Evolutionary conservation across 1,140 invertebrate species (phyloP).

Genomic region (Antheraea pernyi): DNA sequence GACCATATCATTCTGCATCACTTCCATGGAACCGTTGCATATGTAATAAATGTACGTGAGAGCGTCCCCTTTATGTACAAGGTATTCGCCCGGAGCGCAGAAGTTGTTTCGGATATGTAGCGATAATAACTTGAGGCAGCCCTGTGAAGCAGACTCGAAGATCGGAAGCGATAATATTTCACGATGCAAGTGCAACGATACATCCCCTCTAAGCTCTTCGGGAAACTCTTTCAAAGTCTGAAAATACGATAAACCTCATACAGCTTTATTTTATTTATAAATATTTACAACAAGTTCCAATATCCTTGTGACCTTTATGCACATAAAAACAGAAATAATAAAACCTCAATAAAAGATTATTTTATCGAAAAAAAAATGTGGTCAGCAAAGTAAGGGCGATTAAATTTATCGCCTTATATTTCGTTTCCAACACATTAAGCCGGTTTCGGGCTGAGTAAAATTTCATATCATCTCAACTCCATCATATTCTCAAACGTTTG

Average conservation of each 20-base stretch:
- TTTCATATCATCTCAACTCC: conserved; percentile 20
- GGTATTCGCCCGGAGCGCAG: conserved; percentile 97
- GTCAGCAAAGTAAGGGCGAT: conserved; percentile 27
- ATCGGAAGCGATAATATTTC: conserved; percentile 96
- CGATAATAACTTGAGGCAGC: conserved; percentile 94
- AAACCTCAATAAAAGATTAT: conserved; percentile 27
- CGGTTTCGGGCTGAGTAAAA: conserved; percentile 17
- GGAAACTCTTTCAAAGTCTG: conserved; percentile 98
- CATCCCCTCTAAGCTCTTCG: conserved; percentile 95
- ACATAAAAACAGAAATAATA: conserved; percentile 20
- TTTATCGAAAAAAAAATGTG: conserved; percentile 30
- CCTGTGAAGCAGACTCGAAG: conserved; percentile 95
- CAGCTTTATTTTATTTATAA: background rate
- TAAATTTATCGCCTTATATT: conserved; percentile 42
- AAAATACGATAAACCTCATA: conserved; percentile 15
- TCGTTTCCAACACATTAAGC: conserved; percentile 42
- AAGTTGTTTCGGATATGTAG: conserved; percentile 95
- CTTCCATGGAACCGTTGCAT: conserved; percentile 99
- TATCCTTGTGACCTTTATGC: conserved; percentile 9
- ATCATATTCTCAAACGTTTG: conserved; percentile 16
- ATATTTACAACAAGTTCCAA: background rate
- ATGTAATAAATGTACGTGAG: conserved; percentile 97
- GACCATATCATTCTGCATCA: conserved; percentile 98
- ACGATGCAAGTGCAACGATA: conserved; percentile 96
- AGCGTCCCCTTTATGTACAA: conserved; percentile 98